Evolutionary conservation across 1,140 invertebrate genomes (phyloP).

Genomic region (Drosophila murphyi): DNA sequence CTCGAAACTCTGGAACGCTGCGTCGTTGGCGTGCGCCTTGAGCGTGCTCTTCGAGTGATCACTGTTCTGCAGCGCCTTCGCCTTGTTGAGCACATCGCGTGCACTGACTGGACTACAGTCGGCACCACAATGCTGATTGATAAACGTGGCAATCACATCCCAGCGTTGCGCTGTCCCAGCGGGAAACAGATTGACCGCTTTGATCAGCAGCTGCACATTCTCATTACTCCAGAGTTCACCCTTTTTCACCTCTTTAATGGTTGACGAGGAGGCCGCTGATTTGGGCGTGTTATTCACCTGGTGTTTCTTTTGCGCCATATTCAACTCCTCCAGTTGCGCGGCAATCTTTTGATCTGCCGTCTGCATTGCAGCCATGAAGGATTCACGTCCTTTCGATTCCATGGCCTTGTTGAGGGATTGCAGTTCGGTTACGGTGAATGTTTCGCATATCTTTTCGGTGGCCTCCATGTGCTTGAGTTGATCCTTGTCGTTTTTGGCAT

Average conservation of each 20-base stretch:
- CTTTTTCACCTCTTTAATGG: constrained; percentile 84
- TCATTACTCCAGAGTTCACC: constrained; percentile 91
- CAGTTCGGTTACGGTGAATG: constrained; percentile 89
- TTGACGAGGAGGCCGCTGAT: constrained; percentile 30
- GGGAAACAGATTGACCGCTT: constrained; percentile 98
- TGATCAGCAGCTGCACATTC: constrained; percentile 94
- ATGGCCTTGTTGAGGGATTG: constrained; percentile 91
- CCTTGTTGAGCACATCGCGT: constrained; percentile 97
- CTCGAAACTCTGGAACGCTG: constrained; percentile 96
- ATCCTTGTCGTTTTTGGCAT: constrained; percentile 90
- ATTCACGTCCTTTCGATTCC: constrained; percentile 87
- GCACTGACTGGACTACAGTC: constrained; percentile 86
- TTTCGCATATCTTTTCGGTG: constrained; percentile 95
- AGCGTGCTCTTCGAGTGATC: constrained; percentile 94
- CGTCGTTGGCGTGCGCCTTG: constrained; percentile 95
- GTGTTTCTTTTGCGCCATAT: constrained; percentile 73
- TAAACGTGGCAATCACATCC: constrained; percentile 98
- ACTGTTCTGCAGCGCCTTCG: constrained; percentile 96
- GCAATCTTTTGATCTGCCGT: constrained; percentile 91
- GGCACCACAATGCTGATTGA: constrained; percentile 93
- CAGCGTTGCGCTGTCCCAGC: constrained; percentile 97
- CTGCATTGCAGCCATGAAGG: constrained; percentile 88
- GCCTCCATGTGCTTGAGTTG: constrained; percentile 93
- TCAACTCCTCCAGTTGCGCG: constrained; percentile 88
- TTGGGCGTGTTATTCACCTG: constrained; percentile 47